phyloP scores from a whole-genome alignment of 2,888 invertebrate species.

The Acanthosoma haemorrhoidale region DNA sequence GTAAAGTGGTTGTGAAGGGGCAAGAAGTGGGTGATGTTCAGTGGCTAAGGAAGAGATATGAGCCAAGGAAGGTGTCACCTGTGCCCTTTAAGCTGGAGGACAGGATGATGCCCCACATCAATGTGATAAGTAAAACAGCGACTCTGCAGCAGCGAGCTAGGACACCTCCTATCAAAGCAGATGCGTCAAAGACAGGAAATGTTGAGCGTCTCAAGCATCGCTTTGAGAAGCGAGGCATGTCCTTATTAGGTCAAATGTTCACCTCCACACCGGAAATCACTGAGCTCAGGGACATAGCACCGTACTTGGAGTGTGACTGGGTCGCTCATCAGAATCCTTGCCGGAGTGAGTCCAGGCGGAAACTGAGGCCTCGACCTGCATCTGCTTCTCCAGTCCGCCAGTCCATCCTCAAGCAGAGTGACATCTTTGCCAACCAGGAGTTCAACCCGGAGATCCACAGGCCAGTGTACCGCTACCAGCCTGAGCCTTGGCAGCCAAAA shows the following conservation, averaged over 20 bases:
- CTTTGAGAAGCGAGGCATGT: conserved; percentile 59
- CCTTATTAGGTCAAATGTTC: conserved; percentile 69
- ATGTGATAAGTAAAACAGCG: conserved; percentile 82
- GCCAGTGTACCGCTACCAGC: conserved; percentile 71
- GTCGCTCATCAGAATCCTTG: conserved; percentile 66
- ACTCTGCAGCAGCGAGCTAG: conserved; percentile 49
- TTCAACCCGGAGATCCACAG: conserved; percentile 71
- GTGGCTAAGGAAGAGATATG: conserved; percentile 57
- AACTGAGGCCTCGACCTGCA: conserved; percentile 41
- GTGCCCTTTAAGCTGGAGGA: conserved; percentile 61
- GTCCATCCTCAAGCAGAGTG: conserved; percentile 46
- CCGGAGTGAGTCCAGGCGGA: conserved; percentile 42
- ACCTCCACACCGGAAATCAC: conserved; percentile 74
- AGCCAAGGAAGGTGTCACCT: conserved; percentile 53
- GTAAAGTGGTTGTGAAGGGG: conserved; percentile 49
- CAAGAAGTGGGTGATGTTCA: conserved; percentile 57
- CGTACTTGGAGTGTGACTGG: conserved; percentile 73
- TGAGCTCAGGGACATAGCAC: conserved; percentile 69
- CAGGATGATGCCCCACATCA: conserved; percentile 80
- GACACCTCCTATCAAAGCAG: conserved; percentile 37
- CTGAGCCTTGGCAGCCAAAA: conserved; percentile 49
- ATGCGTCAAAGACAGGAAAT: conserved; percentile 51
- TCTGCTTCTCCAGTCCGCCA: conserved; percentile 48
- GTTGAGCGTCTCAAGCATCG: conserved; percentile 66
- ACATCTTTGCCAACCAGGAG: conserved; percentile 57